phyloP scores from a whole-genome alignment of 2,113 vertebrate species.

The Xiphorhynchus elegans region DNA sequence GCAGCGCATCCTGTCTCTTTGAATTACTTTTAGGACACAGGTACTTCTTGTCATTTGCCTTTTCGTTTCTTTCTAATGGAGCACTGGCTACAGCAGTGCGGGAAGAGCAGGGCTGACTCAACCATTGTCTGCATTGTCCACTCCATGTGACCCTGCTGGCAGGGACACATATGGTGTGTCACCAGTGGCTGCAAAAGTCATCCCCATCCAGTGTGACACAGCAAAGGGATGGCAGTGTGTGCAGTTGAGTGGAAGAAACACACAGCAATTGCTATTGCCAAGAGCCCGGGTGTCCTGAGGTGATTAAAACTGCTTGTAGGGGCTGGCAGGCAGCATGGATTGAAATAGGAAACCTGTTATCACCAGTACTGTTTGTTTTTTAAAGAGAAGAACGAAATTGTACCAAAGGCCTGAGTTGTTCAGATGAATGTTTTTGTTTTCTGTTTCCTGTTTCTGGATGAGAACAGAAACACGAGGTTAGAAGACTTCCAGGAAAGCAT shows the following conservation, averaged over 20 bases:
- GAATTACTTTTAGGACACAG: not conserved
- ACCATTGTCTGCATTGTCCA: not conserved
- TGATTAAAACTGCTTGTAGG: not conserved
- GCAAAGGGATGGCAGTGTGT: fast-evolving
- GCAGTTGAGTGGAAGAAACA: not conserved
- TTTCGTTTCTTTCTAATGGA: fast-evolving
- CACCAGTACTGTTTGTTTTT: not conserved
- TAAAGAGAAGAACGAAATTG: not conserved
- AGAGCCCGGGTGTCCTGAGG: not conserved
- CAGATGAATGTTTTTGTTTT: constrained; percentile 4
- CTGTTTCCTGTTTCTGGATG: not conserved
- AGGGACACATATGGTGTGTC: fast-evolving
- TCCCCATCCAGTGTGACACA: not conserved
- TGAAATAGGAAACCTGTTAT: not conserved
- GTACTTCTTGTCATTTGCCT: not conserved
- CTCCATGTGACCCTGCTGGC: not conserved
- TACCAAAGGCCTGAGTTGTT: not conserved
- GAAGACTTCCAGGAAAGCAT: not conserved
- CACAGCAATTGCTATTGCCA: not conserved
- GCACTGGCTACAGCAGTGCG: not conserved
- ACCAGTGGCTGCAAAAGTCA: not conserved
- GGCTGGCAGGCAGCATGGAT: not conserved
- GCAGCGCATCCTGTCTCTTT: not conserved
- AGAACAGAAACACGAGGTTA: not conserved
- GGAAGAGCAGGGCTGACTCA: not conserved